A percentile compares a stretch with the other conserved stretches of the same genome.
Evolutionary conservation across 2,888 invertebrate genomes (phyloP).

Genomic region (Drosophila yooni): DNA sequence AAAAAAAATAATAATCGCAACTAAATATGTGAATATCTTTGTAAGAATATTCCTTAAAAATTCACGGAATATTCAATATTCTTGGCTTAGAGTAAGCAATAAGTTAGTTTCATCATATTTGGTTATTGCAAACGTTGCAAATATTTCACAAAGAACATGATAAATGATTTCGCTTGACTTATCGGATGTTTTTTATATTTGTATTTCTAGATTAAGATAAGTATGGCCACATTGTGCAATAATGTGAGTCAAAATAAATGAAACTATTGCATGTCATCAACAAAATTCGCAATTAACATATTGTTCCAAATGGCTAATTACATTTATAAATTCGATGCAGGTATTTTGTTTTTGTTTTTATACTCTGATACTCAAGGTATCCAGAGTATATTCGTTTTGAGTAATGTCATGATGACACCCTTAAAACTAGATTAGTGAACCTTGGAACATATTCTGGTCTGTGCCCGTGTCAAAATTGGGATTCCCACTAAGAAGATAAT

Average conservation of each 20-base stretch:
- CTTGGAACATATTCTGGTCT: background rate
- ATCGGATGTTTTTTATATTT: constrained; percentile 7
- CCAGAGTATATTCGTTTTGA: background rate
- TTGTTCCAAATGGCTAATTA: constrained; percentile 19
- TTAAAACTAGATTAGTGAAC: background rate
- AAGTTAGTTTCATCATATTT: background rate
- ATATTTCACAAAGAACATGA: constrained; percentile 30
- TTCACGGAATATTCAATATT: background rate
- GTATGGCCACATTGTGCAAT: background rate
- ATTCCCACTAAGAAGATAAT: background rate
- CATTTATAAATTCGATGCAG: background rate
- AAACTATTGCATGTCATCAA: constrained; percentile 23
- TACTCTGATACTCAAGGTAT: background rate
- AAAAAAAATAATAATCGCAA: background rate
- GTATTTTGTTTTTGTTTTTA: background rate
- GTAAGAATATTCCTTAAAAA: background rate
- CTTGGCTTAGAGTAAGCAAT: background rate
- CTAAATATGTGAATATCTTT: background rate
- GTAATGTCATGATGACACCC: no score
- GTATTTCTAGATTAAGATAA: constrained; percentile 22
- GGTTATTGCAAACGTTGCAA: background rate
- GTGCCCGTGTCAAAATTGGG: background rate
- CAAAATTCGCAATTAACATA: constrained; percentile 8
- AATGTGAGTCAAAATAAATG: constrained; percentile 3
- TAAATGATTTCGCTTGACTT: constrained; percentile 25